Evolutionary conservation across 2,888 invertebrate genomes (phyloP), one percentile per base, ranked within the genome.

Genomic region (Temnothorax rugatulus): DNA sequence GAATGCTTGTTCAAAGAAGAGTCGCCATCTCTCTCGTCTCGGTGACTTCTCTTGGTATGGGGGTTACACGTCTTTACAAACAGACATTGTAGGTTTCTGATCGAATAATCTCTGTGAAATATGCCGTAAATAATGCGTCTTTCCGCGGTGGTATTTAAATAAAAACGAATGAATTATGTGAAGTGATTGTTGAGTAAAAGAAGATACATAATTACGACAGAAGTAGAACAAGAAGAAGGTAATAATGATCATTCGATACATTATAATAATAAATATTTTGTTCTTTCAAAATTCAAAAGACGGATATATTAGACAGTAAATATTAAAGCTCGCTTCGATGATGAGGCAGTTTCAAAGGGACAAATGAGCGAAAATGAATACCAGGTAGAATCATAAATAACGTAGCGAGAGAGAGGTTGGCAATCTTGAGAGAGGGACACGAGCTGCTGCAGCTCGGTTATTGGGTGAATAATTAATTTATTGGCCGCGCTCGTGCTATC

Each of bases 391-490:
- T 84, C 87, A 64, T 87, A 86, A 89, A 90, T 86, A 86, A 84
- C 61, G 59, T 29, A 29, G 77, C 69, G 59, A 76, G 83, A 82
- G 81, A 59, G 47, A 71, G 76, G 63, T 76, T 61, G 71, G 69
- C 79, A 74, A 68, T 81, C 85, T 68, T 79, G 75, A 73, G 50
- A 63, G 44, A 54, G 81, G 64, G 81, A 71, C 66, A 57, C 59
- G 81, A 54, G 61, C 25, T 61, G 21, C 44, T 64, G 59, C 57
- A 63, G 64, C 61, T 63, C 54, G 74, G 69, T 85, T 84, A 69
- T 84, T 81, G 81, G 66, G 66, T 64, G 89, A 86, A 85, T 89
- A 89, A 88, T 89, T 90, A 89, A 88, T 89, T 89, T 89, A 89
- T 89, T 82, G 88, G 83, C 71, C 82, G 76, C 74, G 83, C 81